These are phyloP conservation scores for Sceloporus tristichus DNA, from an alignment of 2,113 vertebrate genomes.

Conservation along the genomic window DNA sequence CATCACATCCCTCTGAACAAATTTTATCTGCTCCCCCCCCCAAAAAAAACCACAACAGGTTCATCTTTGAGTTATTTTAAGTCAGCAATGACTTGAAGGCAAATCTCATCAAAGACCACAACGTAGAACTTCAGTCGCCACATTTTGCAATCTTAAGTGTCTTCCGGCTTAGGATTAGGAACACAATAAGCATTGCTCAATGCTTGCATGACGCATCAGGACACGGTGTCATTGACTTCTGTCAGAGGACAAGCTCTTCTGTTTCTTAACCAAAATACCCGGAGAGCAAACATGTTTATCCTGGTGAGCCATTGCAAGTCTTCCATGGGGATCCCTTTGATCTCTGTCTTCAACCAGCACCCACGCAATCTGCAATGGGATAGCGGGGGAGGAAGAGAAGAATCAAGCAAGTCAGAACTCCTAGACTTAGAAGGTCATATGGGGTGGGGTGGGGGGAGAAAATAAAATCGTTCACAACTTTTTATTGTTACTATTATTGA, in stretches of 20 bases:
- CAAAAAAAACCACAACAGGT: too few relatives aligned
- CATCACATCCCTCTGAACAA: too few relatives aligned
- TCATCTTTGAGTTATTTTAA: too few relatives aligned
- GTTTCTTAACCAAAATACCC: neutral
- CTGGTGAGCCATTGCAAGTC: neutral
- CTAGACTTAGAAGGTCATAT: conserved; percentile 10
- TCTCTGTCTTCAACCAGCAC: rapidly evolving
- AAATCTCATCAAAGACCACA: too few relatives aligned
- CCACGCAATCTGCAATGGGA: neutral
- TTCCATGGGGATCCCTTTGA: rapidly evolving
- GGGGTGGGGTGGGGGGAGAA: neutral
- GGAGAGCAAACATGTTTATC: rapidly evolving
- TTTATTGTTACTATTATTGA: neutral
- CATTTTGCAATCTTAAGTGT: too few relatives aligned
- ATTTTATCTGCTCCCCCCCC: too few relatives aligned
- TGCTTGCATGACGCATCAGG: neutral
- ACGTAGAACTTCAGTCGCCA: too few relatives aligned
- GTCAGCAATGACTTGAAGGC: too few relatives aligned
- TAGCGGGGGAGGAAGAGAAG: neutral
- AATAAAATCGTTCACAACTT: neutral
- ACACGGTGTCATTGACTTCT: neutral
- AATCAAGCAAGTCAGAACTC: neutral
- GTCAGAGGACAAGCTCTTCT: rapidly evolving
- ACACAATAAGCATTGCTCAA: neutral
- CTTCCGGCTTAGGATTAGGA: neutral